Evolutionary conservation across 2,797 vertebrate genomes (phyloP), one percentile per base, ranked within the genome.

Genomic region (Aphelocoma californica): DNA sequence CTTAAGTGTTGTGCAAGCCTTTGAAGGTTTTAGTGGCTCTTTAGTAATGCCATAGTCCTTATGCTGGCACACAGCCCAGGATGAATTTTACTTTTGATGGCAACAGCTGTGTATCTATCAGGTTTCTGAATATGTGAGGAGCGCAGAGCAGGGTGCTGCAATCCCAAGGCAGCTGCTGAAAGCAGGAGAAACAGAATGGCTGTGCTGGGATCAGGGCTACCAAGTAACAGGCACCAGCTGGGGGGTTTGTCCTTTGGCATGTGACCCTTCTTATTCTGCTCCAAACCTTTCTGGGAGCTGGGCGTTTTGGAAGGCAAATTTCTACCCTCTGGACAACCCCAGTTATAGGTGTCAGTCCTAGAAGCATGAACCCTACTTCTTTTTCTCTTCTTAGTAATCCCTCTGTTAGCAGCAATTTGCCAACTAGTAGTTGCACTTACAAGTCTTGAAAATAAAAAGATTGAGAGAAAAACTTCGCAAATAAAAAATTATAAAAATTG

Each of bases 1-100:
- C 82, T 93, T 73, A 84, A 92, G 78, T 56, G 34, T 53, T 44
- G 42, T 0, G 1, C 57, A 84, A 90, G 34, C 51, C 42, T 94
- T 94, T 92, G 93, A 90, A 86, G 88, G 51, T 82, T 95, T 92
- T 69, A 90, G 64, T 54, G 42, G 28, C 42, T 74, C 73, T 95
- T 86, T 90, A 85, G 42, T 92, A 90, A 75, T 67, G 53, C 32
- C 25, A 3, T 5, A 64, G 91, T 47, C 82, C 80, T 81, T 53
- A 36, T 47, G 48, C 73, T 96, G 92, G 85, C 81, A 34, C 34
- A 32, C n/a, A 90, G 90, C 85, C 89, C 15, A 3, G 71, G 62
- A 29, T 71, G 67, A 92, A 73, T 94, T 92, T 80, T 74, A n/a
- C 69, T 81, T 95, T 80, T 94, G 85, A 90, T 73, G 60, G 56